Evolutionary conservation across 64 coral and sea anemone species (phyloP), one percentile per base, ranked within the genome.

Genomic region (Dendronephthya gigantea): DNA sequence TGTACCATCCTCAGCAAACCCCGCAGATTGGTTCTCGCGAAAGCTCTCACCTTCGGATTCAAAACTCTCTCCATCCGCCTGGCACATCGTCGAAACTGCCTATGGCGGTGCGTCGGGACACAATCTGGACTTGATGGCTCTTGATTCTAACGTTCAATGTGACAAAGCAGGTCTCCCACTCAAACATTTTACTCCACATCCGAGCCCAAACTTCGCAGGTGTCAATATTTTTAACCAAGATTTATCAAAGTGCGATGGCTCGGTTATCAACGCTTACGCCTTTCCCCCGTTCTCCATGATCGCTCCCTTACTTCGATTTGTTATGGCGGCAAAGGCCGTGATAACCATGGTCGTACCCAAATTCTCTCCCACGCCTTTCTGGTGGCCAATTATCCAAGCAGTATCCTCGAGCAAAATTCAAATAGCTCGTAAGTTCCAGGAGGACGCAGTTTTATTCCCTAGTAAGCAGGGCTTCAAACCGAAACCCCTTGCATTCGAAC

Each of bases 191-290:
- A 28, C 83, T 6, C 88, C 83, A 58, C 27, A 62, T 29, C 85
- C 85, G 15, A 75, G 22, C 33, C 85, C 82, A 16, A 17, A 48
- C 58, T 79, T 68, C 30, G 9, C 1, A 11, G 89, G 89, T 4
- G 88, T 90, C 1, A 90, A 90, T 49, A 19, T 85, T 0, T 86
- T 90, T 32, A 33, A 19, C 31, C 84, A 90, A 49, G 48, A 90
- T 23, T 84, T 90, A 12, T 2, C 13, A 8, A 47, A 32, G 23
- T 83, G 69, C 55, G 48, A 82, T 11, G 32, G 25, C 36, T 0
- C 48, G 82, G 68, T 7, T 19, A 74, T 37, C 19, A 90, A 90
- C 30, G 81, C 83, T 12, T 89, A 84, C 65, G 82, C 84, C 32
- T 90, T 90, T 30, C 37, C 62, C 23, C 82, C 82, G 15, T 90